These are phyloP conservation scores for Cephus rjabovi DNA, from an alignment of 2,888 invertebrate genomes.

Conservation along the genomic window DNA sequence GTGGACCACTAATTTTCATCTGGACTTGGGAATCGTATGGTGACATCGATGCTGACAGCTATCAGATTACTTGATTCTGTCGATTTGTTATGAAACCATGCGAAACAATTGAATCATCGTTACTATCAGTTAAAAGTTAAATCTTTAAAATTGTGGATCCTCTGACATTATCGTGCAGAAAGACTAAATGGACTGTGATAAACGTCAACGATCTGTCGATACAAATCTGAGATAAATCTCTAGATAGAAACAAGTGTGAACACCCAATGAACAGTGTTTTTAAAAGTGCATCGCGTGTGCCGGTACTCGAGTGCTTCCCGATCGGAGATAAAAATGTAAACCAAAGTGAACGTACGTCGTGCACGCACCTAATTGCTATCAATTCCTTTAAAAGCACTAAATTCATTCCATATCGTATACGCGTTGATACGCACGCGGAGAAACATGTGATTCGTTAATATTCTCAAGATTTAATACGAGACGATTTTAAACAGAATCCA, in stretches of 20 bases:
- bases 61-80: background rate
- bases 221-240: background rate
- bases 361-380: background rate
- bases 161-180: background rate
- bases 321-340: constrained; percentile 7
- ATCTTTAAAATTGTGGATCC: background rate
- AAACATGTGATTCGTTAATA: background rate
- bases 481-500: background rate
- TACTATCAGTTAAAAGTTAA: background rate
- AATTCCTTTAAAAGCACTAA: background rate
- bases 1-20: background rate
- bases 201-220: background rate
- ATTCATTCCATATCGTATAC: background rate
- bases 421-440: background rate
- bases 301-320: background rate
- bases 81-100: background rate
- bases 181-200: background rate
- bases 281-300: constrained; percentile 7
- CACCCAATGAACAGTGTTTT: background rate
- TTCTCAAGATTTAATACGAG: background rate
- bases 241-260: background rate
- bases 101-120: background rate
- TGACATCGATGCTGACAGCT: background rate
- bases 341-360: background rate
- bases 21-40: background rate